Base-by-base conservation (phyloP, 2,113 vertebrate genomes). In the Telmatochromis bifrenatus region DNA sequence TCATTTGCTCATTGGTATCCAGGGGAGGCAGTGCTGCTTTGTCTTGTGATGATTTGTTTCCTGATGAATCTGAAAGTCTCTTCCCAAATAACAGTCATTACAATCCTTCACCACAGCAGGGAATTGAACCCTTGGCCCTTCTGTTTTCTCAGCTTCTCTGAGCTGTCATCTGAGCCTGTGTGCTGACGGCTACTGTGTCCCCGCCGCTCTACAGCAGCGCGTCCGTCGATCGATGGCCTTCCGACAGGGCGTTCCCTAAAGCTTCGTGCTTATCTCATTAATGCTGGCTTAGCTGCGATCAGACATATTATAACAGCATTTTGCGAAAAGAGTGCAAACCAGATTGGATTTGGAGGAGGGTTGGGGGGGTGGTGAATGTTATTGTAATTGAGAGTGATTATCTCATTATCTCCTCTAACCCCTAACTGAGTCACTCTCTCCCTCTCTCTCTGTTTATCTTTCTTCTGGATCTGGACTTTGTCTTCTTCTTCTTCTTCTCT, bases 301-400 rank as follows among this genome's bases (percentile, higher is more conserved):
- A 90, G 82, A 85, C 60, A 82, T 91, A 94, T 95, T 91, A 90
- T 91, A 89, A 94, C 90, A 77, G 86, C 92, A 92, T 95, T 70
- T 93, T 81, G 60, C 23, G 19, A 81, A 91, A 93, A 88, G 83
- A 92, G 35, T 23, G 56, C 81, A 89, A 84, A 85, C 86, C 91
- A 91, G 92, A 95, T 93, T 90, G 86, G 84, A 94, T 92, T 70
- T 91, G 84, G 87, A 83, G 89, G 87, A 90, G 88, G 91, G 90
- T 86, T 56, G 28, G 35, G 62, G 86, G 58, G 84, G 84, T 58
- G 88, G 45, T 89, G 86, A 88, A 88, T 95, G 93, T 95, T 94
- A 90, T 94, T 95, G 94, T 95, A 95, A 95, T 94, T 91, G 94
- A 95, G 94, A 95, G 93, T 91, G 93, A 96, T 96, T 93, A 94